These are phyloP conservation scores for Pseudococcus viburni DNA, from an alignment of 2,888 invertebrate species.

Conservation along the genomic window DNA sequence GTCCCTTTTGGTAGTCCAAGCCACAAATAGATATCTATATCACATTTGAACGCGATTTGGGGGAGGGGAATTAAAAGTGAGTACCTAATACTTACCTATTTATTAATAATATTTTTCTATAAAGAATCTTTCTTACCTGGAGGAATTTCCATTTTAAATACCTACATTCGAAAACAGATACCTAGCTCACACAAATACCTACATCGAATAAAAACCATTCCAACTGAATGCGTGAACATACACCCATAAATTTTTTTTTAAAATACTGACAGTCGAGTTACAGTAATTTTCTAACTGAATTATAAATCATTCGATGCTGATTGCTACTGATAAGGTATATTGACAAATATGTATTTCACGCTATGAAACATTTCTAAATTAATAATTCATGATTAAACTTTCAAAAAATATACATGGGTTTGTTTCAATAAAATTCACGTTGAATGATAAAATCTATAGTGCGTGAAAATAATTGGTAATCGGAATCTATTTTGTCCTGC, in stretches of 20 bases:
- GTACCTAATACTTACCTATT: not conserved
- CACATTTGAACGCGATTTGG: too few relatives aligned
- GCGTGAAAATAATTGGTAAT: conserved; percentile 5
- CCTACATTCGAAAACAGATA: not conserved
- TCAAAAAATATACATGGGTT: not conserved
- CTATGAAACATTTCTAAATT: not conserved
- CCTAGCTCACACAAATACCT: not conserved
- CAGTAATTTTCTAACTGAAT: conserved; percentile 15
- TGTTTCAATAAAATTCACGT: conserved; percentile 40
- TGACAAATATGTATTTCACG: conserved; percentile 51
- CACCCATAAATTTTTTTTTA: not conserved
- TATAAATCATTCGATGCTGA: not conserved
- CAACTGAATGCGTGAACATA: not conserved
- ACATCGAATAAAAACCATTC: not conserved
- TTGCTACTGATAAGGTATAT: conserved; percentile 22
- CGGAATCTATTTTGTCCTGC: too few relatives aligned
- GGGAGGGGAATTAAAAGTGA: not conserved
- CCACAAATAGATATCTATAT: too few relatives aligned
- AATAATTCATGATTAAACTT: conserved; percentile 29
- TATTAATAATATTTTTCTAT: not conserved
- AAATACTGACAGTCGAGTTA: not conserved
- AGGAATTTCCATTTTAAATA: conserved; percentile 14
- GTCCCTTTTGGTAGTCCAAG: too few relatives aligned
- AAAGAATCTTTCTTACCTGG: not conserved
- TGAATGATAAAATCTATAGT: conserved; percentile 3